phyloP scores from a whole-genome alignment of 2,888 invertebrate genomes.

The Oscheius sp. region DNA sequence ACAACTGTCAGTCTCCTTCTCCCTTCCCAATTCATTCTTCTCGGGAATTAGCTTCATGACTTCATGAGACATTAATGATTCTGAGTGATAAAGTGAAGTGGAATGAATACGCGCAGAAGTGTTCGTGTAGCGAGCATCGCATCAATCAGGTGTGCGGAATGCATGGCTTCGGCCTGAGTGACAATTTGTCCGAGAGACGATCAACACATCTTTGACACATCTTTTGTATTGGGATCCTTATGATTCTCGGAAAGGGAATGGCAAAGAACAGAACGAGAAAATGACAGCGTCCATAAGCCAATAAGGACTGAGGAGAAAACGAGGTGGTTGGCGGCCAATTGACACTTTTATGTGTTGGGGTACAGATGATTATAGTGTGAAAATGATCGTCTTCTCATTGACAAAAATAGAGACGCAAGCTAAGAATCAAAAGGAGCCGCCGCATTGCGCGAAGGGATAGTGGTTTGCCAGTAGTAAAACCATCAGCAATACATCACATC shows the following conservation, averaged over 20 bases:
- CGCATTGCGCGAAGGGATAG: conserved; percentile 8
- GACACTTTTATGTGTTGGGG: conserved; percentile 10
- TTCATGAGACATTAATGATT: conserved; percentile 11
- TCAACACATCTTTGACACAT: conserved; percentile 14
- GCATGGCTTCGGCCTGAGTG: conserved; percentile 26
- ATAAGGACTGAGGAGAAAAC: neutral
- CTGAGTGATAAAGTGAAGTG: conserved; percentile 19
- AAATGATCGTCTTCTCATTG: conserved; percentile 10
- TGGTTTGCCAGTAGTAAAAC: neutral
- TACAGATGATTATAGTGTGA: conserved; percentile 19
- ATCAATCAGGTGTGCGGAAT: conserved; percentile 31
- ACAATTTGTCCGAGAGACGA: conserved; percentile 19
- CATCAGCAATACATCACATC: conserved; percentile 5
- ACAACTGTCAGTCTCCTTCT: too few relatives aligned
- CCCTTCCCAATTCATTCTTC: too few relatives aligned
- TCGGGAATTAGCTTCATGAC: too few relatives aligned
- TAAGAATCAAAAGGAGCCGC: conserved; percentile 9
- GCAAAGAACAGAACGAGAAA: neutral
- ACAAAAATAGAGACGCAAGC: conserved; percentile 18
- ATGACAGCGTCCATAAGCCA: neutral
- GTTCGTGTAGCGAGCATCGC: conserved; percentile 26
- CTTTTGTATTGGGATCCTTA: neutral
- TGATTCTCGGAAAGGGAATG: neutral
- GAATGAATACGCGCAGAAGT: conserved; percentile 22
- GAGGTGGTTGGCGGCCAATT: neutral